Conservation (phyloP, 2,797 vertebrate species). For the Pseudocheirus occidentalis region DNA sequence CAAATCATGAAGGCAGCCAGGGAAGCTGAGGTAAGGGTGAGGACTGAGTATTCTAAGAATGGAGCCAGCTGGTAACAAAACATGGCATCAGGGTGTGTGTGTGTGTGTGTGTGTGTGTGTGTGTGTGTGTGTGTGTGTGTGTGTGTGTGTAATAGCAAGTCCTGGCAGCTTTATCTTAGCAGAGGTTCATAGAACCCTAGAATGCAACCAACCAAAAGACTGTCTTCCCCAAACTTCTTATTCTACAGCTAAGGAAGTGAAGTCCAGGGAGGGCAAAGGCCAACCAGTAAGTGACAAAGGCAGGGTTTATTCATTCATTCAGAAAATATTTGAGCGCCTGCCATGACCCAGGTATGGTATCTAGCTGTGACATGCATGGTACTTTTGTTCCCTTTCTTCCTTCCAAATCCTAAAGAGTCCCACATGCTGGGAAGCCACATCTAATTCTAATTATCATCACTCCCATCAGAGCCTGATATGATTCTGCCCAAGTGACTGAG, state of each 20-base stretch:
- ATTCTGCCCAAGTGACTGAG: too few species aligned
- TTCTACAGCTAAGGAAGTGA: background rate
- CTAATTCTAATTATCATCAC: too few species aligned
- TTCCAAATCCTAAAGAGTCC: too few species aligned
- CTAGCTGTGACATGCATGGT: too few species aligned
- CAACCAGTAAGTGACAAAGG: background rate
- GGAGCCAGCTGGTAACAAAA: background rate
- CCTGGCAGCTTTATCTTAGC: background rate
- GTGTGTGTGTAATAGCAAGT: background rate
- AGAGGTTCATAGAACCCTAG: background rate
- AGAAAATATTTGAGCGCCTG: too few species aligned
- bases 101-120: too few species aligned
- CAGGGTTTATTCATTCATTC: background rate
- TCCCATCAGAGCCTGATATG: too few species aligned
- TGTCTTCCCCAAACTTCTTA: background rate
- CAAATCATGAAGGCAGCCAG: background rate
- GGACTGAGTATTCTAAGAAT: background rate
- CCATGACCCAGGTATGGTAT: too few species aligned
- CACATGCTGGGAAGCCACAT: too few species aligned
- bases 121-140: background rate
- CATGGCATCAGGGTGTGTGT: background rate
- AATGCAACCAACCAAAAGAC: background rate
- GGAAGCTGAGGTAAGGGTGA: background rate
- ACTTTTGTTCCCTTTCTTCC: too few species aligned
- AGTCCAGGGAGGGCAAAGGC: background rate